Base-by-base conservation (phyloP, 2,113 vertebrate species). In the Sylvietta virens region DNA sequence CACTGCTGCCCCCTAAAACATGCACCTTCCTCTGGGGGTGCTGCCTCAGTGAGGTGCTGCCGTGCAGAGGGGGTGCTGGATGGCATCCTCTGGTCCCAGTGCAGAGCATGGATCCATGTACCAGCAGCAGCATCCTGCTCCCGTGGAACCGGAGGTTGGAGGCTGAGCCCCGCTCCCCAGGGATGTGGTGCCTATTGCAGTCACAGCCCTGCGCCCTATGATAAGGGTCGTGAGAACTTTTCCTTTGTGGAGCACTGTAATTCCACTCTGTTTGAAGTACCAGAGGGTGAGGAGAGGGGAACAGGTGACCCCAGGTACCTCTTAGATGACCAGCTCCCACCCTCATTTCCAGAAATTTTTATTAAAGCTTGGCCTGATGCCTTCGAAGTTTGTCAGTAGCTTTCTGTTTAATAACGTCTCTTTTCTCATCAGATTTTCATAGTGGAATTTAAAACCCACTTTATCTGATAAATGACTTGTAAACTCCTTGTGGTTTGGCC, bases 51-150 rank as follows among this genome's bases (percentile, higher is more conserved):
- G 56, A 23, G n/a, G 27, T 1, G 35, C 56, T 62, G 93, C 58
- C 4, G 21, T 13, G 64, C 51, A 3, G 54, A 35, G 14, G 37
- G 23, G 33, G 3, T 66, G 73, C 37, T 44, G 77, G 31, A 5
- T 58, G 33, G 22, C 14, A 35, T 42, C 35, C 37, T 37, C 40
- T 35, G n/a, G 7, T 33, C 66, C 23, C 44, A 22, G 13, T 6
- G 15, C 23, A 24, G 21, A 11, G 58, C 0, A 0, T 22, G 56
- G 48, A 22, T 39, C 57, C 18, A 0, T 15, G 17, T 26, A 4
- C n/a, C 48, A 23, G 78, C 66, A 23, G 78, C 66, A 62, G 9
- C 62, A 13, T 35, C 54, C 77, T 3, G 1, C 18, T 92, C 9
- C n/a, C 20, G 0, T n/a, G 44, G 40, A 85, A 24, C 4, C 2